Base-by-base conservation (phyloP, 2,797 vertebrate genomes). In the Sphenopsis melanotis region DNA sequence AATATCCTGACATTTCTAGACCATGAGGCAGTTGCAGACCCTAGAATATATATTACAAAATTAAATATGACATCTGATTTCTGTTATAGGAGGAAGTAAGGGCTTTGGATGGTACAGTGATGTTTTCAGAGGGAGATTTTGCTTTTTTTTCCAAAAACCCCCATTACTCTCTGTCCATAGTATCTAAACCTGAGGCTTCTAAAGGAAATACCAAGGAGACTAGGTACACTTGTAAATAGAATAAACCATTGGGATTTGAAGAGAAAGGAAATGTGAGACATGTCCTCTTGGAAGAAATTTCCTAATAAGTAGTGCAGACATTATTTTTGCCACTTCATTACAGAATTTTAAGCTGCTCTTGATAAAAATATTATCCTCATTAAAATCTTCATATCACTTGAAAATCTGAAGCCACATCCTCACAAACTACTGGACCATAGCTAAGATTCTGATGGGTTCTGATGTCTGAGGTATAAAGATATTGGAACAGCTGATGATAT, bases 131-230 rank as follows among this genome's bases (percentile, higher is more conserved):
- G 5, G 15, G 7, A 89, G 18, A 57, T 50, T 27, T 57, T 83
- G 2, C 1, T 17, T 60, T 61, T 42, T 39, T 53, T 34, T 36
- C 10, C 9, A 12, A 46, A 81, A 53, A 3, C 0, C 1, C 4
- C 4, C 4, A 15, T 17, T 77, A 17, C 0, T 41, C 12, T 44
- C 29, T 68, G 9, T 61, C 11, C 9, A 72, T 68, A 55, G 0
- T 32, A 60, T 65, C 50, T 81, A 88, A 81, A 42, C 9, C 9
- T 53, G 8, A 21, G 18, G 11, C 26, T 81, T 80, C 18, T 52
- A 87, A 83, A 53, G 14, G 14, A 32, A 32, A 7, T 34, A 16
- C 14, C 1, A 6, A 65, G 11, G 11, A 70, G 26, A 63, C 6
- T n/a, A 41, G 11, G 29, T 32, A 18, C 11, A 27, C 15, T 26